phyloP scores from a whole-genome alignment of 2,113 vertebrate genomes.

The Dolichotis patagonum region DNA sequence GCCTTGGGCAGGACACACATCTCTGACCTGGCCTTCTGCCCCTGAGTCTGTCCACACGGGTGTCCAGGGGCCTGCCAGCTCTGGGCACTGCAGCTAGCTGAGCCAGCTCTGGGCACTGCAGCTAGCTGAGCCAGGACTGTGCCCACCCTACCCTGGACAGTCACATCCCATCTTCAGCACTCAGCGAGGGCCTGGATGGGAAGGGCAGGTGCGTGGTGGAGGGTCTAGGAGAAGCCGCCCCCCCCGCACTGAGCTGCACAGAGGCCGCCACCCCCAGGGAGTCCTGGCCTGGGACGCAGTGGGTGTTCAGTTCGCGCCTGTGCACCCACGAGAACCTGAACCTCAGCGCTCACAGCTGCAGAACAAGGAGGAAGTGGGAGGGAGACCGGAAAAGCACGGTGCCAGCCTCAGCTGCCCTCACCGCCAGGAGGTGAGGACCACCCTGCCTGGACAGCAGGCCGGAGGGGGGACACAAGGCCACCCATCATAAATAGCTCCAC shows the following conservation, averaged over 20 bases:
- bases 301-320: accelerated
- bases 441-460: accelerated
- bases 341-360: too few relatives aligned
- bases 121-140: background rate
- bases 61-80: accelerated
- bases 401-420: background rate
- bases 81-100: background rate
- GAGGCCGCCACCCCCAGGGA: background rate
- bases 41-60: background rate
- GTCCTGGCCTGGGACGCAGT: background rate
- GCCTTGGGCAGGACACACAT: background rate
- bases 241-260: background rate
- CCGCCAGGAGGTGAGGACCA: background rate
- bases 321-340: background rate
- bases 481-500: background rate
- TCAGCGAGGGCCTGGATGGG: background rate
- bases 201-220: accelerated
- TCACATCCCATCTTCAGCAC: background rate
- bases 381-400: background rate
- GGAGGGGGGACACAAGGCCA: background rate
- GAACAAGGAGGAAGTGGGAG: too few relatives aligned
- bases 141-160: too few relatives aligned
- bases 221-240: too few relatives aligned
- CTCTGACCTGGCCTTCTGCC: background rate
- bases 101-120: background rate